Conservation (phyloP, 2,113 vertebrate genomes). For the Zosterops lateralis region DNA sequence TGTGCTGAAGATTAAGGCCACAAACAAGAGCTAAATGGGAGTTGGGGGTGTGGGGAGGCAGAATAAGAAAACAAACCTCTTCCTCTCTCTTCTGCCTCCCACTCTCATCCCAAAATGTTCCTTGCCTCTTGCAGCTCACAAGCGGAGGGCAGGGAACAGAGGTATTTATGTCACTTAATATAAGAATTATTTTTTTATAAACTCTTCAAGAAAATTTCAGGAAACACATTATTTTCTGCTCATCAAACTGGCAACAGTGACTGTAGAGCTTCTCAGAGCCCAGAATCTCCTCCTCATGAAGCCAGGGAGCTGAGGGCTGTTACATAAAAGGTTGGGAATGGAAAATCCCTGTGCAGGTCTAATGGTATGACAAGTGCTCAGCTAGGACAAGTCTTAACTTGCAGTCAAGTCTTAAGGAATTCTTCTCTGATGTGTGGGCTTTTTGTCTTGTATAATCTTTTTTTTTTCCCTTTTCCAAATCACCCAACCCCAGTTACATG, state of each 20-base stretch:
- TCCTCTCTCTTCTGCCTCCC: neutral
- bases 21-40: neutral
- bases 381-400: conserved; percentile 68
- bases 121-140: neutral
- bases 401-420: conserved; percentile 68
- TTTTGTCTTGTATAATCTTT: conserved; percentile 46
- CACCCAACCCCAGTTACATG: conserved; percentile 8
- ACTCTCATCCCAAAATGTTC: neutral
- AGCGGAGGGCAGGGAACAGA: neutral
- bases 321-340: neutral
- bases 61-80: neutral
- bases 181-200: neutral
- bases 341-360: conserved; percentile 50
- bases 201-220: neutral
- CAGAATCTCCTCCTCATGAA: conserved; percentile 31
- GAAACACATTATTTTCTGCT: neutral
- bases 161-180: neutral
- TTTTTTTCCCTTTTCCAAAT: neutral
- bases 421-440: conserved; percentile 43
- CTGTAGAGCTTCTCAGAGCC: conserved; percentile 62
- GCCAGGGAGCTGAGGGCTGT: conserved; percentile 26
- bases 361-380: conserved; percentile 60
- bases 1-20: neutral
- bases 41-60: neutral
- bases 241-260: conserved; percentile 58